Conservation (phyloP, 1,140 invertebrate species). For the Eciton burchellii region DNA sequence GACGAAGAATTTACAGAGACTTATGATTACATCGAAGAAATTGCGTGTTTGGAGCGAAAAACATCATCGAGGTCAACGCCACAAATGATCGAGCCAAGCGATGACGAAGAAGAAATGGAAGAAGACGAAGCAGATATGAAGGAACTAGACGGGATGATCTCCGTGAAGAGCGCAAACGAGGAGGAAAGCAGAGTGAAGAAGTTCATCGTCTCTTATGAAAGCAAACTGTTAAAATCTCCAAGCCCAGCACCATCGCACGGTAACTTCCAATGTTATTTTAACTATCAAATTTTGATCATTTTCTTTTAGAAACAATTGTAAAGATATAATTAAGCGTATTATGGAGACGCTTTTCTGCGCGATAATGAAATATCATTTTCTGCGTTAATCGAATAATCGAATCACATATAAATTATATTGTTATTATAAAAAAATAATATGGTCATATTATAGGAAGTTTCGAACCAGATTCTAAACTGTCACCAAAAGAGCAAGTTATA, state of each 20-base stretch:
- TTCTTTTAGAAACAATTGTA: not conserved
- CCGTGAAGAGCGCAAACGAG: slow-evolving; percentile 79
- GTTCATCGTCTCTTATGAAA: slow-evolving; percentile 83
- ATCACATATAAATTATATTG: slow-evolving; percentile 25
- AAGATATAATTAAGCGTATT: no score
- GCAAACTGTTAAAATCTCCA: slow-evolving; percentile 78
- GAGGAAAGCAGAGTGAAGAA: slow-evolving; percentile 82
- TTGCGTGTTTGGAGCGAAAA: slow-evolving; percentile 72
- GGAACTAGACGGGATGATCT: slow-evolving; percentile 81
- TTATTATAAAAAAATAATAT: slow-evolving; percentile 52
- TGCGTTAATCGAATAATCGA: not conserved
- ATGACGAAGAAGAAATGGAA: slow-evolving; percentile 68
- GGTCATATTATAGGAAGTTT: slow-evolving; percentile 81
- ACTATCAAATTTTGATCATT: not conserved
- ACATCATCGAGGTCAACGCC: slow-evolving; percentile 70
- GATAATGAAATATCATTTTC: not conserved
- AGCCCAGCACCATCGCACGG: slow-evolving; percentile 81
- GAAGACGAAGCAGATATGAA: slow-evolving; percentile 78
- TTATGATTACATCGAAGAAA: slow-evolving; percentile 67
- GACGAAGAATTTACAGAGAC: slow-evolving; percentile 61
- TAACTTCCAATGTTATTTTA: slow-evolving; percentile 62
- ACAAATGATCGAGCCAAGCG: slow-evolving; percentile 74
- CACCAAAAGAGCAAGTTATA: slow-evolving; percentile 84
- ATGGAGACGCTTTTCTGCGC: no score
- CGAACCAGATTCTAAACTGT: slow-evolving; percentile 83